phyloP scores from a whole-genome alignment of 2,888 invertebrate genomes.

The Epicampocera succincta region DNA sequence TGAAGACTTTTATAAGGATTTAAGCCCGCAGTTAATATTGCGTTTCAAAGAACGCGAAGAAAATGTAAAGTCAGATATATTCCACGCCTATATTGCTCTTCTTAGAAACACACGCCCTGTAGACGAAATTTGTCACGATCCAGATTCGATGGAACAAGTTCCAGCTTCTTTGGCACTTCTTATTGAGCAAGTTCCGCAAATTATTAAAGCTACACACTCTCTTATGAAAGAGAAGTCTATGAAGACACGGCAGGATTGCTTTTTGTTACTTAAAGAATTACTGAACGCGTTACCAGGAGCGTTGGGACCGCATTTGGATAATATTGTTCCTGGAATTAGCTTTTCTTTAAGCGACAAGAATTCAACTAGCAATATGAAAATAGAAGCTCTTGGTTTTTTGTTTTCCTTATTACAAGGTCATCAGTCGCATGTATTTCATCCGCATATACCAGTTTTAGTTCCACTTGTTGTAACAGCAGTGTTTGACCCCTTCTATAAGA shows the following conservation, averaged over 20 bases:
- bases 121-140: conserved; percentile 84
- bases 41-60: conserved; percentile 99
- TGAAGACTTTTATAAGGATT: conserved; percentile 91
- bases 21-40: conserved; percentile 95
- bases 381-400: conserved; percentile 96
- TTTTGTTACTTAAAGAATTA: conserved; percentile 94
- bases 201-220: conserved; percentile 94
- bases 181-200: conserved; percentile 85
- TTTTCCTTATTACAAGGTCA: conserved; percentile 80
- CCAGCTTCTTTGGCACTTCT: conserved; percentile 87
- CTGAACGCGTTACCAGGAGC: conserved; percentile 94
- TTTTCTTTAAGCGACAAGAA: conserved; percentile 95
- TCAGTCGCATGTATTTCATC: conserved; percentile 86
- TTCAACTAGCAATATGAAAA: conserved; percentile 98
- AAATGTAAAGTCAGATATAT: conserved; percentile 98
- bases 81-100: conserved; percentile 97
- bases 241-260: conserved; percentile 94
- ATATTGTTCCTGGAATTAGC: conserved; percentile 93
- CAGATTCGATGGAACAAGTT: conserved; percentile 88
- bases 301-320: conserved; percentile 90
- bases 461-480: conserved; percentile 94
- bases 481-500: conserved; percentile 98
- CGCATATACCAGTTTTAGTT: conserved; percentile 89
- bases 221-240: conserved; percentile 93
- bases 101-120: conserved; percentile 93